Evolutionary conservation across 2,888 invertebrate species (phyloP), one percentile per base, ranked within the genome.

Genomic region (Callosobruchus maculatus): DNA sequence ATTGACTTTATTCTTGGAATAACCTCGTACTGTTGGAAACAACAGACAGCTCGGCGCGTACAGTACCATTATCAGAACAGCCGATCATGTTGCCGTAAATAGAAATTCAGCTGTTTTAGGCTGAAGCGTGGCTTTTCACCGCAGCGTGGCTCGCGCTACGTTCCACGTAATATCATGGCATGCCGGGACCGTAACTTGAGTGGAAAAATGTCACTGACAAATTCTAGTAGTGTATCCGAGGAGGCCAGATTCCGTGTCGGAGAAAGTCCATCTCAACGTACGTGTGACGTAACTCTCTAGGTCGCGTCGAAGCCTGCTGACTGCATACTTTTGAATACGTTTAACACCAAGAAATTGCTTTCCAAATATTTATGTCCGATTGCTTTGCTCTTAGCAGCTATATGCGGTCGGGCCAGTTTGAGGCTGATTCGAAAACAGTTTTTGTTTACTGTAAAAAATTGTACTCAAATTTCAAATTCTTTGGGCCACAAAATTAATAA

Each of bases 31-130:
- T 22, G 49, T 49, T 49, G 49, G 49, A 49, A 49, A 49, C 75
- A 73, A 79, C 84, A 85, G 85, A 85, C 85, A 81, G 85, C 84
- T 74, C 81, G 85, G 84, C 85, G 85, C 85, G 80, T 74, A 72
- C 78, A 75, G 77, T 80, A 79, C 80, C 81, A 80, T 84, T 82
- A 83, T 83, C 80, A 82, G 80, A 80, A 49, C 49, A 49, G 49
- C 49, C 82, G 81, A 83, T 83, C 85, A 84, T 83, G 83, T 84
- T 85, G 79, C 84, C 84, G 82, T 84, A 84, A 80, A 83, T 80
- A 83, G 83, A 77, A 78, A 78, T 74, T 78, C 78, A 75, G 80
- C 79, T 80, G 80, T 82, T 81, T 81, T 76, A 30, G 49, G 30
- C 20, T 18, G 30, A 21, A 49, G 49, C 49, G 49, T 49, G 49